Percentiles rank a stretch among this genome's conserved stretches.
phyloP scores from a whole-genome alignment of 2,888 invertebrate species.

The Eristalinus sepulchralis region DNA sequence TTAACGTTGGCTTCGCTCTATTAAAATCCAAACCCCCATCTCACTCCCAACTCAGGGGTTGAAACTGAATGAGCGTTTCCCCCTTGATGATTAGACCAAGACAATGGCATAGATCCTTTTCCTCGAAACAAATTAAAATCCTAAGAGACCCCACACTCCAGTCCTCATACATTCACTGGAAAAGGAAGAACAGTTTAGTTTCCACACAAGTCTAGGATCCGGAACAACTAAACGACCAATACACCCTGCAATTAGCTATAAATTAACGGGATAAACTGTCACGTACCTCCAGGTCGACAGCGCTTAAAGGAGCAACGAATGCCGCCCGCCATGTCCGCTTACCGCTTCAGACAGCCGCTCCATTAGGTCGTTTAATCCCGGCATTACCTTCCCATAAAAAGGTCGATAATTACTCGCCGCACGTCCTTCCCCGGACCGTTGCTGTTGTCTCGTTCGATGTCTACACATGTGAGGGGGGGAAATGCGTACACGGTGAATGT shows the following conservation, averaged over 20 bases:
- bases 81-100: background rate
- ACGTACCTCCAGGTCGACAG: constrained; percentile 38
- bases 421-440: background rate
- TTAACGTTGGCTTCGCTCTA: background rate
- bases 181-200: constrained; percentile 19
- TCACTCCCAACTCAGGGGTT: background rate
- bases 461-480: background rate
- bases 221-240: constrained; percentile 30
- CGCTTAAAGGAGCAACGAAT: background rate
- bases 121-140: background rate
- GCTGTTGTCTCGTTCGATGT: background rate
- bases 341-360: constrained; percentile 17
- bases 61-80: background rate
- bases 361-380: constrained; percentile 51
- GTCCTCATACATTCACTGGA: background rate
- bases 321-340: background rate
- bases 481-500: constrained; percentile 29
- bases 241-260: constrained; percentile 55
- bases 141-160: background rate
- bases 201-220: constrained; percentile 8
- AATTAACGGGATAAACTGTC: constrained; percentile 63
- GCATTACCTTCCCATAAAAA: constrained; percentile 51
- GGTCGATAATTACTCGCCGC: constrained; percentile 59
- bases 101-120: background rate
- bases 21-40: background rate